Percentiles rank a stretch among this genome's conserved stretches.
Evolutionary conservation across 2,797 vertebrate species (phyloP).

Genomic region (Chaenodraco wilsoni): DNA sequence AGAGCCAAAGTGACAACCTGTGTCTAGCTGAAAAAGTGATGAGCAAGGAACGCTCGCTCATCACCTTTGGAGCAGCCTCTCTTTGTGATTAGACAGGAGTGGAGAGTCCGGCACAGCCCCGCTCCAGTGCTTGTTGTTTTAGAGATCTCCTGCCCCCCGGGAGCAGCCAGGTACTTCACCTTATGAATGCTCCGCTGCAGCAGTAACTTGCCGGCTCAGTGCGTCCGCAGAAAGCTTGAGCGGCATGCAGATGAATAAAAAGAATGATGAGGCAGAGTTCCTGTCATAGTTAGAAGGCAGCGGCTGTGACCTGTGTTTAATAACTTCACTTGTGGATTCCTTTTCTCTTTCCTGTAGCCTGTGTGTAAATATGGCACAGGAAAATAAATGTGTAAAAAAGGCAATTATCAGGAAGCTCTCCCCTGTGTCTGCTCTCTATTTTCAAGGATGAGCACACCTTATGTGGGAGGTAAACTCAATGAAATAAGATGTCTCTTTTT

Average conservation of each 20-base stretch:
- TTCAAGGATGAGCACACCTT: slow-evolving; percentile 39
- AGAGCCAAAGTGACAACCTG: slow-evolving; percentile 80
- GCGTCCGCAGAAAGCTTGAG: slow-evolving; percentile 45
- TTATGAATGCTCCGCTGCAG: slow-evolving; percentile 50
- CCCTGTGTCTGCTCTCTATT: slow-evolving; percentile 40
- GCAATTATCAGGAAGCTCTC: slow-evolving; percentile 44
- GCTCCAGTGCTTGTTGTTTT: slow-evolving; percentile 51
- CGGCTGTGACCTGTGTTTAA: slow-evolving; percentile 53
- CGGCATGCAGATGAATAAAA: slow-evolving; percentile 50
- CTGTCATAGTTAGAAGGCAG: slow-evolving; percentile 55
- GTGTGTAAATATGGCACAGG: slow-evolving; percentile 41
- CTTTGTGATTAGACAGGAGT: slow-evolving; percentile 53
- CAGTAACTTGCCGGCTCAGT: slow-evolving; percentile 46
- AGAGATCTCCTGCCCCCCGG: slow-evolving; percentile 31
- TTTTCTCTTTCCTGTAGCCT: slow-evolving; percentile 38
- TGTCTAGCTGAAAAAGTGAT: slow-evolving; percentile 81
- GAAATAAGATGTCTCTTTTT: slow-evolving; percentile 44
- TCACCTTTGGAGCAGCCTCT: slow-evolving; percentile 59
- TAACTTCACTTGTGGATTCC: slow-evolving; percentile 42
- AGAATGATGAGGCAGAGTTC: slow-evolving; percentile 53
- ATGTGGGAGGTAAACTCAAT: slow-evolving; percentile 36
- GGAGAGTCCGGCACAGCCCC: slow-evolving; percentile 23
- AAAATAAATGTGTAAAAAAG: slow-evolving; percentile 45
- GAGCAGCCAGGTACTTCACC: slow-evolving; percentile 61
- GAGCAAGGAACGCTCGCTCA: slow-evolving; percentile 73